phyloP scores from a whole-genome alignment of 2,888 invertebrate genomes.

The Neocrepidodera transversa region DNA sequence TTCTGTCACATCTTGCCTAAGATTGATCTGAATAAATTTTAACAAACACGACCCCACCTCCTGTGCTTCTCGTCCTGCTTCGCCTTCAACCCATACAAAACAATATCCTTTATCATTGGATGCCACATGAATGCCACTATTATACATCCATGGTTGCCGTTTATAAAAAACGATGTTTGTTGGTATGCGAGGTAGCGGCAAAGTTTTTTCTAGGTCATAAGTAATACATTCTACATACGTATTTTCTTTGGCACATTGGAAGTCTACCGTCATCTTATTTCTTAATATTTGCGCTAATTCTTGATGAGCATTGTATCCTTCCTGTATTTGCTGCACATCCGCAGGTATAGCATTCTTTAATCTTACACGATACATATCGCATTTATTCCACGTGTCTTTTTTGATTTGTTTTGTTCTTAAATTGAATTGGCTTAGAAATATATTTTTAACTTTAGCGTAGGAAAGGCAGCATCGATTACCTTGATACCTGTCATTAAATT shows the following conservation, averaged over 20 bases:
- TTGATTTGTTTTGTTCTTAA: slow-evolving; percentile 32
- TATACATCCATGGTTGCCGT: slow-evolving; percentile 45
- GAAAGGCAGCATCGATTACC: neutral
- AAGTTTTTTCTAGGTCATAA: slow-evolving; percentile 32
- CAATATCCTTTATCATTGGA: slow-evolving; percentile 5
- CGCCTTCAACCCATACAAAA: slow-evolving; percentile 34
- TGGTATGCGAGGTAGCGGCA: slow-evolving; percentile 17
- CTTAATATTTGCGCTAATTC: slow-evolving; percentile 28
- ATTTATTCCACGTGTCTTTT: slow-evolving; percentile 38
- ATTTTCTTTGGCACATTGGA: slow-evolving; percentile 25
- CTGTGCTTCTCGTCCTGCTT: slow-evolving; percentile 43
- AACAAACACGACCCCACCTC: slow-evolving; percentile 40
- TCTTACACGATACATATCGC: slow-evolving; percentile 34
- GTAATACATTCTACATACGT: slow-evolving; percentile 28
- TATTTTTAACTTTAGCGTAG: neutral
- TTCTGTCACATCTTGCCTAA: neutral
- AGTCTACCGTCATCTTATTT: slow-evolving; percentile 33
- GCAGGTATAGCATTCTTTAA: slow-evolving; percentile 34
- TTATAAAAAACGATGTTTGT: slow-evolving; percentile 47
- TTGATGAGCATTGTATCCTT: slow-evolving; percentile 33
- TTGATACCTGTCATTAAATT: neutral
- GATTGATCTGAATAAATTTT: slow-evolving; percentile 30
- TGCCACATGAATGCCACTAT: slow-evolving; percentile 42
- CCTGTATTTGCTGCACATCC: slow-evolving; percentile 24
- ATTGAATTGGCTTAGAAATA: slow-evolving; percentile 29